These are phyloP conservation scores for Elmis aenea DNA, from an alignment of 2,888 invertebrate species.

Conservation along the genomic window DNA sequence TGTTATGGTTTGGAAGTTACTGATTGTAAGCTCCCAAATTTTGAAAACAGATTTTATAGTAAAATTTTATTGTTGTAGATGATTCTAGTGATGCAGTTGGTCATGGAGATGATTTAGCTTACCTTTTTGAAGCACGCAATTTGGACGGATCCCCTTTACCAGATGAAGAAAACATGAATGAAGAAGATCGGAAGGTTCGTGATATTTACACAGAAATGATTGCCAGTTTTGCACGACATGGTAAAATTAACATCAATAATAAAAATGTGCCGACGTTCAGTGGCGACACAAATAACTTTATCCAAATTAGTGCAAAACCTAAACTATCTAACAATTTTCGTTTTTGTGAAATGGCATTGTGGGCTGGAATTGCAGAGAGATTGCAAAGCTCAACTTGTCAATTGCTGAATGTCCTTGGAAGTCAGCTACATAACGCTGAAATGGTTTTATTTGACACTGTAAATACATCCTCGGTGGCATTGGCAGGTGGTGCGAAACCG, in stretches of 20 bases:
- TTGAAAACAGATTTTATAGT: no score
- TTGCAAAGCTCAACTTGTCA: slow-evolving; percentile 53
- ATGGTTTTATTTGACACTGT: slow-evolving; percentile 23
- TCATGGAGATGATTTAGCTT: slow-evolving; percentile 70
- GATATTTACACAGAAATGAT: slow-evolving; percentile 62
- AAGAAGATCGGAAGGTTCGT: slow-evolving; percentile 61
- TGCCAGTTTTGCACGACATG: slow-evolving; percentile 59
- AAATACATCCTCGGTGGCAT: slow-evolving; percentile 6
- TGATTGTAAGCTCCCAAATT: no score
- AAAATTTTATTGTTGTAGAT: slow-evolving; percentile 14
- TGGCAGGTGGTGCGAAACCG: not conserved
- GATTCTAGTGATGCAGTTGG: slow-evolving; percentile 46
- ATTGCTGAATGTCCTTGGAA: slow-evolving; percentile 35
- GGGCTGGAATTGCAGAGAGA: slow-evolving; percentile 59
- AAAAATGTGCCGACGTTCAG: slow-evolving; percentile 44
- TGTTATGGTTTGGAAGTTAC: no score
- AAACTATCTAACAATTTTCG: slow-evolving; percentile 49
- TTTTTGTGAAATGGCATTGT: slow-evolving; percentile 65
- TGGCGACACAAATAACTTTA: slow-evolving; percentile 48
- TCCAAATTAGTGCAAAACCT: slow-evolving; percentile 52
- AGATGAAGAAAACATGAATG: slow-evolving; percentile 39
- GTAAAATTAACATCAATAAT: slow-evolving; percentile 42
- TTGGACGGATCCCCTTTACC: slow-evolving; percentile 54
- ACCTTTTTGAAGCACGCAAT: slow-evolving; percentile 63
- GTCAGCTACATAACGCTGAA: slow-evolving; percentile 25